A percentile compares a stretch with the other conserved stretches of the same genome.
These are phyloP conservation scores for Pelecanus crispus DNA, from an alignment of 2,113 vertebrate species.

Conservation along the genomic window DNA sequence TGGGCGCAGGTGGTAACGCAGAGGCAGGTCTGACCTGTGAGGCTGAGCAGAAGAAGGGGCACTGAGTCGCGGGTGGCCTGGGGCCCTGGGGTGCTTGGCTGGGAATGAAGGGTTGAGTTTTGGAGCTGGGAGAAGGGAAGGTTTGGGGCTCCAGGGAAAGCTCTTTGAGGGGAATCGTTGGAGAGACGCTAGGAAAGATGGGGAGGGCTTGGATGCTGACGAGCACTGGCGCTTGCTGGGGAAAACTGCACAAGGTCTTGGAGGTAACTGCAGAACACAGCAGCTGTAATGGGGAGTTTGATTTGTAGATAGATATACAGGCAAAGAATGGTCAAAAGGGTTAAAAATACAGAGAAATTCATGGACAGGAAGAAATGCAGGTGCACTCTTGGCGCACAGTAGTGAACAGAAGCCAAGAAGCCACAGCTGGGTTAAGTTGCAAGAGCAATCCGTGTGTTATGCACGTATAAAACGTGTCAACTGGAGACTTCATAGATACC, in stretches of 20 bases:
- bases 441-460: background rate
- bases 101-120: background rate
- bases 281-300: background rate
- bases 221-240: background rate
- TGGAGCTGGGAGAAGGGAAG: background rate
- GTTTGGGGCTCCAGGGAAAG: background rate
- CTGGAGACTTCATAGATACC: background rate
- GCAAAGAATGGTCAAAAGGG: background rate
- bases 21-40: rapidly evolving
- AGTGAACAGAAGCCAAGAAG: rapidly evolving
- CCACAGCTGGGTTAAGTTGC: background rate
- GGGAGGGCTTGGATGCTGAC: background rate
- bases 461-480: background rate
- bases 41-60: background rate
- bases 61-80: background rate
- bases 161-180: rapidly evolving
- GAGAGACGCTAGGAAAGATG: background rate
- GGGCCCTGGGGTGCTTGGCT: no score
- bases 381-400: background rate
- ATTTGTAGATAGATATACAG: background rate
- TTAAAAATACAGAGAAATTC: background rate
- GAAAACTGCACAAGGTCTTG: background rate
- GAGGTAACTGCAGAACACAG: background rate
- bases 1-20: background rate
- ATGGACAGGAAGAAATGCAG: background rate